Conservation (phyloP, 2,888 invertebrate species). For the Drosophila glabriapex region DNA sequence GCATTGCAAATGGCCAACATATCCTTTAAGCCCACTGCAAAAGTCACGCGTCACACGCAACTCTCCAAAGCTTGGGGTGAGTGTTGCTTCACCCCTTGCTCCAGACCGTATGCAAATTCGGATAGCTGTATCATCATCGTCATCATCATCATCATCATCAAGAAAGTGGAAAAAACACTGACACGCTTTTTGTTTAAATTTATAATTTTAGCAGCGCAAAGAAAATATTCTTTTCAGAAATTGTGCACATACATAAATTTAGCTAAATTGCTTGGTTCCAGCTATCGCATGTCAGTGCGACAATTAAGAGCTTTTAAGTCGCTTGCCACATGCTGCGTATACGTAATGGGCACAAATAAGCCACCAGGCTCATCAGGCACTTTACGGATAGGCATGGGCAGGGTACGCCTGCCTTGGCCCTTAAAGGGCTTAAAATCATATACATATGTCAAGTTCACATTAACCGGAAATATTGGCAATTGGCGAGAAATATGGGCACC, state of each 20-base stretch:
- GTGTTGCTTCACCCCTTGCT: background rate
- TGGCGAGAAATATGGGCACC: constrained; percentile 66
- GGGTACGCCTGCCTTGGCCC: background rate
- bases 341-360: constrained; percentile 60
- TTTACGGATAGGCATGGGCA: background rate
- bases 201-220: constrained; percentile 53
- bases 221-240: constrained; percentile 24
- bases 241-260: constrained; percentile 65
- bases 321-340: constrained; percentile 49
- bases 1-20: constrained; percentile 75
- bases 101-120: constrained; percentile 45
- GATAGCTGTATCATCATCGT: constrained; percentile 26
- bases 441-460: constrained; percentile 51
- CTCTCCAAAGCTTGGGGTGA: constrained; percentile 9
- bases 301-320: constrained; percentile 64
- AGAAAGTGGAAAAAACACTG: constrained; percentile 8
- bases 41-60: constrained; percentile 42
- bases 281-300: constrained; percentile 51
- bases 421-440: constrained; percentile 14
- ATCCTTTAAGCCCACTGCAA: constrained; percentile 53
- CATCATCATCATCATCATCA: background rate
- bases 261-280: constrained; percentile 64
- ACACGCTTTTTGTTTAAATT: constrained; percentile 41
- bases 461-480: constrained; percentile 78
- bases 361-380: background rate